Base-by-base conservation (phyloP, 2,113 vertebrate genomes). In the Brachypodius melanocephalos region DNA sequence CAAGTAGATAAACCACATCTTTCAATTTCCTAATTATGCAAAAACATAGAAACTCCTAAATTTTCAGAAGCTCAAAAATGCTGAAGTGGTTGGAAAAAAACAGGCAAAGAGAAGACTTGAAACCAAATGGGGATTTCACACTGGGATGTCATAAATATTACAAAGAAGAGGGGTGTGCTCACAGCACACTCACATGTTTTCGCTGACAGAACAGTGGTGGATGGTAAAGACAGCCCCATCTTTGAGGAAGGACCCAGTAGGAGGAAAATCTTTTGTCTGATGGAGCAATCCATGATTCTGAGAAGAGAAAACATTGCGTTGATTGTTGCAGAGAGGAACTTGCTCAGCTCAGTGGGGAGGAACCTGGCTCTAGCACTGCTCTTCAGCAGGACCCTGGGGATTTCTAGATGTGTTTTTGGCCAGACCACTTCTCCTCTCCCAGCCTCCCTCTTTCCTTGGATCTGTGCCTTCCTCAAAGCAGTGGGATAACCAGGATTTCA, bases 1-100 rank as follows among this genome's bases (percentile, higher is more conserved):
- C 61, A 62, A 71, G 43, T 20, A 65, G 90, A 92, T 87, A 77
- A 95, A 92, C 77, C 80, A 71, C 80, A 84, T 51, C 65, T 90
- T 88, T 92, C 86, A 16, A 78, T 92, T 92, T 92, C 76, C 76
- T 87, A 95, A 63, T 87, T 86, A 81, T 74, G 75, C 46, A 93
- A 83, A 90, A 77, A 83, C 19, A 24, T 66, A 86, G 51, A 80
- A 88, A 61, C 72, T 93, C 72, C 62, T 88, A 69, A 85, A 86
- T 29, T 59, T 83, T 83, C 90, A 92, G 74, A 81, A 86, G 76
- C n/a, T 89, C 10, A 40, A 59, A 92, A 97, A 75, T 74, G 73
- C 80, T 90, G 61, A 95, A 81, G 40, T 52, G 38, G 28, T 71
- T 95, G 67, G 48, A 83, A 79, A 88, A 88, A 86, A 77, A 71